A percentile compares a stretch with the other conserved stretches of the same genome.
Evolutionary conservation across 2,113 vertebrate genomes (phyloP).

Genomic region (Orcinus orca): DNA sequence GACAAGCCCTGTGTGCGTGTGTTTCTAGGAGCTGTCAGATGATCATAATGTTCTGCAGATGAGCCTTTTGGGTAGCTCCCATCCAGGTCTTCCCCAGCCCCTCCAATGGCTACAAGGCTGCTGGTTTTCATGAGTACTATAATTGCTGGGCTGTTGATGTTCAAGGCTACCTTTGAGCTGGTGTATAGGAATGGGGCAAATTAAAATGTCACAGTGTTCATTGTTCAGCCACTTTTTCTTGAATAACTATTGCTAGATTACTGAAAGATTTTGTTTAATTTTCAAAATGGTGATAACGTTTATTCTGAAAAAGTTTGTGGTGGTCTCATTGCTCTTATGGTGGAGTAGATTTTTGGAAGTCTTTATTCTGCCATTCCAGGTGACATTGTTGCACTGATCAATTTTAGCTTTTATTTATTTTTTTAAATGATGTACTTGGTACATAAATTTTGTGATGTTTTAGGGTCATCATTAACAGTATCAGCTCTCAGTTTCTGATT

Average conservation of each 20-base stretch:
- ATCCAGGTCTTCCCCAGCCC: accelerated
- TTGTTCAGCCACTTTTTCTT: neutral
- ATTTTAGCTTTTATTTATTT: neutral
- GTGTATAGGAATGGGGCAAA: neutral
- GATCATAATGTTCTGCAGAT: accelerated
- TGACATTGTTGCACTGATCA: neutral
- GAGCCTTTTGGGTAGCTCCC: neutral
- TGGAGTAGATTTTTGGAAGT: neutral
- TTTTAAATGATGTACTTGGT: neutral
- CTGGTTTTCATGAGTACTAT: neutral
- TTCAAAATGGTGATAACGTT: neutral
- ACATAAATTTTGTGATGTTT: neutral
- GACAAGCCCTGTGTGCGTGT: neutral
- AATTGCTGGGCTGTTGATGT: neutral
- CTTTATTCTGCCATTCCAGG: neutral
- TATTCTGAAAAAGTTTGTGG: neutral
- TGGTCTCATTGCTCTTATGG: neutral
- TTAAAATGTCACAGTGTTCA: neutral
- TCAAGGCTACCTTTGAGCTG: neutral
- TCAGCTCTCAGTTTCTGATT: neutral
- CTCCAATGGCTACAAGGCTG: neutral
- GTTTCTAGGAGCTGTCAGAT: neutral
- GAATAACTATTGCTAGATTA: neutral
- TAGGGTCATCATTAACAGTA: neutral
- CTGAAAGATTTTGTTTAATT: neutral